Evolutionary conservation across 1,140 invertebrate genomes (phyloP), one percentile per base, ranked within the genome.

Genomic region (Rhagoletis zephyria): DNA sequence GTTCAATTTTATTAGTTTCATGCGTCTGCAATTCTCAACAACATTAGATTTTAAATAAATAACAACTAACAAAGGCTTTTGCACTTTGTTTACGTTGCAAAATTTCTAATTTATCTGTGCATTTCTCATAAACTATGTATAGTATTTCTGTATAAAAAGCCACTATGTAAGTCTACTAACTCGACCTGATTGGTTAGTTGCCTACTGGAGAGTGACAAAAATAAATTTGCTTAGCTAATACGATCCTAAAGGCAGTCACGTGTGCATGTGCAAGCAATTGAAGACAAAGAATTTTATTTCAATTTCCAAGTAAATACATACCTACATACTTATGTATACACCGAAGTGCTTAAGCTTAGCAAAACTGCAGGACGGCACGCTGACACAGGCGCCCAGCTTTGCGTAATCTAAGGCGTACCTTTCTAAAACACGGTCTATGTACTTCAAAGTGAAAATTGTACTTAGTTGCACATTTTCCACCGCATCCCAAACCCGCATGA

Each of bases 181-280:
- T 56, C 51, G 51, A 56, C 40, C 10, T 2, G 48, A n/a, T 56
- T 81, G n/a, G 74, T 81, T 81, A 81, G 74, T 81, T 30, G 74
- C 6, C 48, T 10, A 81, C 14, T 56, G 56, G 45, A 56, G 19
- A 48, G n/a, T 81, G 74, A 56, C 6, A 81, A 81, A 81, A 56
- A 81, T 56, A 81, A 81, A 81, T 81, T 81, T 81, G n/a, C 74
- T 81, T 81, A 81, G 74, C 74, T 81, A 81, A 81, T 30, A 81
- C 16, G 45, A 1, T 30, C 19, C 45, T 19, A 12, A 48, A 81
- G 30, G 74, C 56, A 48, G 45, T 81, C 74, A 81, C 56, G 48
- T 56, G 74, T n/a, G 56, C 51, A 81, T 56, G 45, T 51, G 74
- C 10, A 81, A 81, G 0, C 48, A 81, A 81, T 56, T 56, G 10